A percentile compares a stretch with the other conserved stretches of the same genome.
Conservation (phyloP, 2,888 invertebrate species). For the Gnatocerus cornutus region DNA sequence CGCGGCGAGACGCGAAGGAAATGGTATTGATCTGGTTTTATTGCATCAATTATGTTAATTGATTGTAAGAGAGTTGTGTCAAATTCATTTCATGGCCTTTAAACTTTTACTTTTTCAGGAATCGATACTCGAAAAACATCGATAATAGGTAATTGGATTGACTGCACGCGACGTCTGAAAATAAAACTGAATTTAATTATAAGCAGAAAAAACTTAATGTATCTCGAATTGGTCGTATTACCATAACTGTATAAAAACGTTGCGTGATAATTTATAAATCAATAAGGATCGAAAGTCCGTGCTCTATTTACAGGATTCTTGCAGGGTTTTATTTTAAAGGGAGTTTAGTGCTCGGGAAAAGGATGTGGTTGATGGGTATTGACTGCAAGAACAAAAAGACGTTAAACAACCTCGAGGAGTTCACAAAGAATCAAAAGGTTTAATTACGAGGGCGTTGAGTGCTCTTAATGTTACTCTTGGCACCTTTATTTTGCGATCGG, state of each 20-base stretch:
- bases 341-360: conserved; percentile 12
- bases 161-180: conserved; percentile 8
- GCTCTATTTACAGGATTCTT: conserved; percentile 22
- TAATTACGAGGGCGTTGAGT: conserved; percentile 1
- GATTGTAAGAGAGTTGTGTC: too few species aligned
- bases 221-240: conserved; percentile 15
- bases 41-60: too few species aligned
- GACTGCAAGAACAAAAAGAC: not conserved
- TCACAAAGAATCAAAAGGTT: conserved; percentile 5
- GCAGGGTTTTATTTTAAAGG: conserved; percentile 32
- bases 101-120: too few species aligned
- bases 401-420: conserved; percentile 8
- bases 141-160: conserved; percentile 1
- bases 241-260: conserved; percentile 29
- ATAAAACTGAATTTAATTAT: conserved; percentile 40
- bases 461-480: not conserved
- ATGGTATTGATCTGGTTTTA: too few species aligned
- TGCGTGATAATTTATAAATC: conserved; percentile 36
- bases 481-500: not conserved
- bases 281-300: conserved; percentile 30
- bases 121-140: not conserved
- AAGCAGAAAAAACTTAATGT: not conserved
- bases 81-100: too few species aligned
- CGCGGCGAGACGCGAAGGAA: too few species aligned
- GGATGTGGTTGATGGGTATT: conserved; percentile 3